phyloP scores from a whole-genome alignment of 2,888 invertebrate genomes.

The Pandemis cinnamomeana region DNA sequence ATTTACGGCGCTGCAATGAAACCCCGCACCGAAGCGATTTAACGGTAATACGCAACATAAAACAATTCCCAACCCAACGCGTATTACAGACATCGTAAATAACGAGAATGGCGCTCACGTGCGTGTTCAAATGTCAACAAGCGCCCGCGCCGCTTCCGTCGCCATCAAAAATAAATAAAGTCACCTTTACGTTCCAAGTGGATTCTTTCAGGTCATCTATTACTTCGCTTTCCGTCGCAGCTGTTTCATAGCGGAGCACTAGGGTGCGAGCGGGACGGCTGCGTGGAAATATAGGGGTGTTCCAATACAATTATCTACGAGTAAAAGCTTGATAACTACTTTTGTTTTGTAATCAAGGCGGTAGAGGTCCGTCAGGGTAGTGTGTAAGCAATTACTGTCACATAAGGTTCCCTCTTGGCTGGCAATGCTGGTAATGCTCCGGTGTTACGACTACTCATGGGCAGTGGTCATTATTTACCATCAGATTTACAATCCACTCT shows the following conservation, averaged over 20 bases:
- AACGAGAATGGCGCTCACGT: conserved; percentile 6
- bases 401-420: too few species aligned
- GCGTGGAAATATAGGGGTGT: conserved; percentile 7
- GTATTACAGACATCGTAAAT: conserved; percentile 16
- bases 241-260: conserved; percentile 18
- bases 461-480: too few species aligned
- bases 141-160: conserved; percentile 32
- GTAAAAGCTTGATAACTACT: too few species aligned
- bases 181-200: conserved; percentile 53
- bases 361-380: too few species aligned
- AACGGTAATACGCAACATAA: neutral
- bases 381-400: too few species aligned
- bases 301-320: neutral
- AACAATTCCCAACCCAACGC: neutral
- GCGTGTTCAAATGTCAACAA: conserved; percentile 16
- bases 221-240: conserved; percentile 28
- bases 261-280: conserved; percentile 14
- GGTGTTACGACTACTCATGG: too few species aligned
- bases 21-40: conserved; percentile 13
- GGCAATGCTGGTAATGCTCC: too few species aligned
- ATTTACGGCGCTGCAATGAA: conserved; percentile 21
- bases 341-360: too few species aligned
- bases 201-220: conserved; percentile 46
- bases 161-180: conserved; percentile 46
- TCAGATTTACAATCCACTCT: too few species aligned